A percentile compares a stretch with the other conserved stretches of the same genome.
Evolutionary conservation across 2,797 vertebrate genomes (phyloP).

Genomic region (Amniataba percoides): DNA sequence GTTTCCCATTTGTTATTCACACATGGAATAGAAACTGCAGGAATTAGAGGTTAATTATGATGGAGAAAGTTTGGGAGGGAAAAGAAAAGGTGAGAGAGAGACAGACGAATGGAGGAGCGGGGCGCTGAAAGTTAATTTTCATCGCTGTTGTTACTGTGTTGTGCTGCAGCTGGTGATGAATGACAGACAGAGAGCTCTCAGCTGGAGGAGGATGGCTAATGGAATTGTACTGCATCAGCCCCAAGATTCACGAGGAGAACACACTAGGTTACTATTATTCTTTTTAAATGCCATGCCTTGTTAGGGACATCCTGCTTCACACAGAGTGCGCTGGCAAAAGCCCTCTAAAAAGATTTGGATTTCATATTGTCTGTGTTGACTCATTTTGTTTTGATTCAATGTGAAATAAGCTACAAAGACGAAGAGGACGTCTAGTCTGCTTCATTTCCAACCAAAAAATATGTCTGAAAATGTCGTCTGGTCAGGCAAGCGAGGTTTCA

Average conservation of each 20-base stretch:
- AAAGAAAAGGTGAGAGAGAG: slow-evolving; percentile 23
- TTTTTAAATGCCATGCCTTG: slow-evolving; percentile 73
- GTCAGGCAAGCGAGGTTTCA: slow-evolving; percentile 41
- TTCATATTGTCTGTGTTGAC: slow-evolving; percentile 39
- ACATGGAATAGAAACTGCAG: slow-evolving; percentile 74
- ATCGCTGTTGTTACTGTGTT: slow-evolving; percentile 70
- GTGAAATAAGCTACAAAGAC: slow-evolving; percentile 44
- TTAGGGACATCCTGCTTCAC: slow-evolving; percentile 73
- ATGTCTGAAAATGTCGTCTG: slow-evolving; percentile 16
- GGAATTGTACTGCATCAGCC: slow-evolving; percentile 78
- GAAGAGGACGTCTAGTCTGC: background rate
- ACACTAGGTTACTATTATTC: slow-evolving; percentile 71
- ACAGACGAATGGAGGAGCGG: slow-evolving; percentile 43
- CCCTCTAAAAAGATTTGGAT: slow-evolving; percentile 37
- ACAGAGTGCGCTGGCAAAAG: slow-evolving; percentile 29
- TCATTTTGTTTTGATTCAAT: slow-evolving; percentile 53
- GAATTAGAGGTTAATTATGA: slow-evolving; percentile 84
- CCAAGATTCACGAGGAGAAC: slow-evolving; percentile 66
- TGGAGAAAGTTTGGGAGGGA: slow-evolving; percentile 57
- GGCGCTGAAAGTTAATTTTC: slow-evolving; percentile 76
- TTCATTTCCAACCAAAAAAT: slow-evolving; percentile 26
- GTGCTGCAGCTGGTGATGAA: slow-evolving; percentile 83
- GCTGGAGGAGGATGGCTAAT: slow-evolving; percentile 79
- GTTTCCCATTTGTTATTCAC: slow-evolving; percentile 79
- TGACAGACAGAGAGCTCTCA: slow-evolving; percentile 79